phyloP scores from a whole-genome alignment of 2,888 invertebrate species.

The Geophilus truncorum region DNA sequence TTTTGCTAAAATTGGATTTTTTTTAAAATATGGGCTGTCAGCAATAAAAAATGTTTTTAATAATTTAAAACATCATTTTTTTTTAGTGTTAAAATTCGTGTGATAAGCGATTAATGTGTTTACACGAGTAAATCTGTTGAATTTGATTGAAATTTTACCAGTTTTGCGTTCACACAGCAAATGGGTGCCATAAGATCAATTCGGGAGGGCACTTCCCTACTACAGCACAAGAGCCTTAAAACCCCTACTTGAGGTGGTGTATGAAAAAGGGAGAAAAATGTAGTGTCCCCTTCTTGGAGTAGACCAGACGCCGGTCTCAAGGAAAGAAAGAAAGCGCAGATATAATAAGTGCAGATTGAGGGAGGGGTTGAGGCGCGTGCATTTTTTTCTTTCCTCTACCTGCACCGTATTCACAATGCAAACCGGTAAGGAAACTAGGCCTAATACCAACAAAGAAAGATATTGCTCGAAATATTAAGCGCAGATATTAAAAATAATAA shows the following conservation, averaged over 20 bases:
- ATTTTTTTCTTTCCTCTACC: not conserved
- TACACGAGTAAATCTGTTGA: too few species aligned
- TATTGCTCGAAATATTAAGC: not conserved
- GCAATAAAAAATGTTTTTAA: too few species aligned
- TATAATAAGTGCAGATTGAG: constrained; percentile 25
- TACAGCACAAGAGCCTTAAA: not conserved
- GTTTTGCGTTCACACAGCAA: not conserved
- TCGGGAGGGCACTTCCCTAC: not conserved
- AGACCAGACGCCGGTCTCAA: constrained; percentile 19
- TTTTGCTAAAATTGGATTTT: too few species aligned
- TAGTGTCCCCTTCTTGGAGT: constrained; percentile 5
- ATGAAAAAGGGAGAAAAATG: constrained; percentile 14
- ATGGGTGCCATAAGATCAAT: not conserved
- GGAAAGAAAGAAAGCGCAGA: constrained; percentile 8
- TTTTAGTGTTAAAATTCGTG: too few species aligned
- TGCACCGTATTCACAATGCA: not conserved
- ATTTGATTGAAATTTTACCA: not conserved
- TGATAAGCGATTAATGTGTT: too few species aligned
- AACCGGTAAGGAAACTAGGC: constrained; percentile 4
- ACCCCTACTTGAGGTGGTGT: constrained; percentile 17
- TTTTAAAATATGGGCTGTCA: too few species aligned
- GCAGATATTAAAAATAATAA: not conserved
- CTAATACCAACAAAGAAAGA: not conserved
- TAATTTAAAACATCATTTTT: too few species aligned
- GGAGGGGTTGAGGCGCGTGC: constrained; percentile 5